phyloP scores from a whole-genome alignment of 2,113 vertebrate species.

The Smithornis capensis region DNA sequence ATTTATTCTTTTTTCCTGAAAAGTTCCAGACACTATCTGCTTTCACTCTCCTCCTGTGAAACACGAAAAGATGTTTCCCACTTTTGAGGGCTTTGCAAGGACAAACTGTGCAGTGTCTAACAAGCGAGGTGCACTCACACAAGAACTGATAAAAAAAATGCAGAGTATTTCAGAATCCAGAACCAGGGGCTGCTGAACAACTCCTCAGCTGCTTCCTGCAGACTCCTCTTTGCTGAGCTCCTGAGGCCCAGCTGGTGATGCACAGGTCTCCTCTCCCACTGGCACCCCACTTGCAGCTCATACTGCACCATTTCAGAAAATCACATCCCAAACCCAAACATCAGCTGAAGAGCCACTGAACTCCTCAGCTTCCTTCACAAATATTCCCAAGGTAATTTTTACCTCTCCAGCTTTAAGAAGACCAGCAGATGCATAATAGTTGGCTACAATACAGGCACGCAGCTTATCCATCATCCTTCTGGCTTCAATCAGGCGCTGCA shows the following conservation, averaged over 20 bases:
- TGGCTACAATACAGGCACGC: slow-evolving; percentile 96
- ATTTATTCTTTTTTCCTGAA: neutral
- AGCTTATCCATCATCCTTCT: slow-evolving; percentile 99
- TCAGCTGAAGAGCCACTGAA: neutral
- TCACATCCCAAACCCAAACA: neutral
- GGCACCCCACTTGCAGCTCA: neutral
- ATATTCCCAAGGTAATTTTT: neutral
- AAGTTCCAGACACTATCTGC: neutral
- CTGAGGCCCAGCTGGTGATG: neutral
- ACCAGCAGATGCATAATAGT: slow-evolving; percentile 93
- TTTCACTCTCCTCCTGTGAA: neutral
- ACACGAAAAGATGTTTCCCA: neutral
- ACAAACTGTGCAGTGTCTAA: neutral
- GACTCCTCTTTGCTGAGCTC: accelerated
- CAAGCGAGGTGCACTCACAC: neutral
- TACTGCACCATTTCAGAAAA: neutral
- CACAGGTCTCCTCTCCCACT: neutral
- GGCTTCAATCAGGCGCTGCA: slow-evolving; percentile 92
- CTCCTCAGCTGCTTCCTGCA: neutral
- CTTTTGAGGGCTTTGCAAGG: neutral
- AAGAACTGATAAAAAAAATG: neutral
- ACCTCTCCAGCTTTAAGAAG: slow-evolving; percentile 90
- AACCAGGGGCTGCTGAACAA: neutral
- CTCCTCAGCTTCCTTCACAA: neutral
- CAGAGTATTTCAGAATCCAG: neutral